Evolutionary conservation across 2,797 vertebrate genomes (phyloP).

Genomic region (Aselliscus stoliczkanus): DNA sequence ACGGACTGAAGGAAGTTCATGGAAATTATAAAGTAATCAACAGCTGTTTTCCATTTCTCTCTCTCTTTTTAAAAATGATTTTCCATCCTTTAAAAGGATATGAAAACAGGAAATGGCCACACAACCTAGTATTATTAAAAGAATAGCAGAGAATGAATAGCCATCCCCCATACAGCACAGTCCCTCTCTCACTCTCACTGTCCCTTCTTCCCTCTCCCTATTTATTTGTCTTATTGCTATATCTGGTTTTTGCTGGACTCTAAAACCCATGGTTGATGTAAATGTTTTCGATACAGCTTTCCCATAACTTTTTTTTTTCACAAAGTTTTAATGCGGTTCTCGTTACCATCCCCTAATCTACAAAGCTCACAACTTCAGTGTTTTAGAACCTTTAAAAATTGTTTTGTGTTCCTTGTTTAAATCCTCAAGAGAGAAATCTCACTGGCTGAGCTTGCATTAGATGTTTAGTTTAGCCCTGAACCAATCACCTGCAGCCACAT

Average conservation of each 20-base stretch:
- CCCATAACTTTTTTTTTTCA: background rate
- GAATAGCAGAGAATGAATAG: background rate
- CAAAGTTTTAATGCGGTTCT: background rate
- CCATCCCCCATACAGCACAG: background rate
- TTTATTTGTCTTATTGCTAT: background rate
- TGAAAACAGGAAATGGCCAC: background rate
- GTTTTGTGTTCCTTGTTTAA: background rate
- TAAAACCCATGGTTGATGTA: background rate
- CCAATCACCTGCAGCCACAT: background rate
- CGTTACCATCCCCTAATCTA: background rate
- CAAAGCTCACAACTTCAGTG: background rate
- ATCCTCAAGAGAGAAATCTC: background rate
- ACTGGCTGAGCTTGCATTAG: background rate
- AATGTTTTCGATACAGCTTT: background rate
- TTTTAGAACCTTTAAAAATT: background rate
- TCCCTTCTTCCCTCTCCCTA: rapidly evolving
- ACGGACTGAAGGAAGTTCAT: background rate
- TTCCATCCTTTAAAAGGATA: background rate
- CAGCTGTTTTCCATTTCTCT: background rate
- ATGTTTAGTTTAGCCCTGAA: background rate
- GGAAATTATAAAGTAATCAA: background rate
- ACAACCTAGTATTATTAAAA: background rate
- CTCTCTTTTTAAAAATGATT: background rate
- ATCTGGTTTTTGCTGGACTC: background rate
- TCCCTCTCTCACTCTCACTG: too few relatives aligned